Evolutionary conservation across 1,140 invertebrate species (phyloP), one percentile per base, ranked within the genome.

Genomic region (Nephila pilipes): DNA sequence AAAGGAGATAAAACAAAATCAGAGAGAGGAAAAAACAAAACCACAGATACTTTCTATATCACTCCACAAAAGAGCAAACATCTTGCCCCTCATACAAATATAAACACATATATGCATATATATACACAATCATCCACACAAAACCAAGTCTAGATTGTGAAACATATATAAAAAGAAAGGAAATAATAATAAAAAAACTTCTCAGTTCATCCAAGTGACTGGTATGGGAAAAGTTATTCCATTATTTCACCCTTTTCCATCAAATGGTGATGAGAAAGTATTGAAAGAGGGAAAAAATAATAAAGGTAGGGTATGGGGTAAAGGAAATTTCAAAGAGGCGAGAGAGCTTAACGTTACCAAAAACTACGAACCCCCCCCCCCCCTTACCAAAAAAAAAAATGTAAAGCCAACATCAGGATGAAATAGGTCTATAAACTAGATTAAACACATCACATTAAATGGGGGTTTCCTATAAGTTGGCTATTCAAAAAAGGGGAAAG

Each of bases 401-500:
- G 36, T 22, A 91, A 54, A 85, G 89, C 38, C 29, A 90, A 90
- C 75, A 90, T 81, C 38, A n/a, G 38, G 57, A 83, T 85, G 80
- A 85, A 91, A 91, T 65, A 91, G 80, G 79, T 93, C 91, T 87
- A 93, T 93, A 93, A 93, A 93, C 60, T 87, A 93, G 91, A 93
- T 93, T 93, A 93, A 93, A 93, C 91, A 93, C 91, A 93, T 93
- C 83, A 32, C 91, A 93, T 93, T 93, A 87, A 93, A 79, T 87
- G 91, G 90, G 46, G 80, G 18, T 87, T 90, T 81, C 89, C 89
- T 79, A 81, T 90, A 54, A 85, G 63, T n/a, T n/a, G 38, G 46
- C 81, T 55, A 92, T 85, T 92, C 57, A 65, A 87, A 87, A 87
- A 46, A 58, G 55, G 63, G n/a, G 22, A 55, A 57, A 29, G 5